Conservation (phyloP, 2,888 invertebrate genomes). For the Drosophila diplacantha region DNA sequence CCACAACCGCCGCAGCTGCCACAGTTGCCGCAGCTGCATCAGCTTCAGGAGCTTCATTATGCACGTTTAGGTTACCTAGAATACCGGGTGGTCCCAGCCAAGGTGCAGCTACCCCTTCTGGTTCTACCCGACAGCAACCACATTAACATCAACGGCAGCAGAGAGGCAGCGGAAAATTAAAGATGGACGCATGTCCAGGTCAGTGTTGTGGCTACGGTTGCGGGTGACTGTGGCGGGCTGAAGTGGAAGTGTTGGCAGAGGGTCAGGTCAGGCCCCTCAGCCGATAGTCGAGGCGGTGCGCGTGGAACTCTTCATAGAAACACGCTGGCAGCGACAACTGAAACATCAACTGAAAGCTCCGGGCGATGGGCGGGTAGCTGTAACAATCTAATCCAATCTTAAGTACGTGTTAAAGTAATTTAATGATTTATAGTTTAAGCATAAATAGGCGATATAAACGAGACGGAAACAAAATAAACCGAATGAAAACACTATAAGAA, state of each 20-base stretch:
- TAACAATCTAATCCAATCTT: slow-evolving; percentile 73
- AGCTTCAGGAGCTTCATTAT: slow-evolving; percentile 29
- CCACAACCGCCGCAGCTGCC: slow-evolving; percentile 35
- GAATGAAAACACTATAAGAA: slow-evolving; percentile 36
- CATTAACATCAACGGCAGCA: slow-evolving; percentile 9
- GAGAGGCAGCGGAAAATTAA: slow-evolving; percentile 9
- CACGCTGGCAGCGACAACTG: slow-evolving; percentile 46
- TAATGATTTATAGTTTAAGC: slow-evolving; percentile 69
- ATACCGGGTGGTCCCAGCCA: slow-evolving; percentile 33
- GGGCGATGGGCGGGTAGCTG: slow-evolving; percentile 72
- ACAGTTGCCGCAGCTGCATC: slow-evolving; percentile 40
- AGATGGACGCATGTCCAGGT: slow-evolving; percentile 1
- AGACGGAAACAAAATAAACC: slow-evolving; percentile 54
- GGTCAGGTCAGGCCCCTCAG: slow-evolving; percentile 11
- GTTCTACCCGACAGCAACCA: slow-evolving; percentile 30
- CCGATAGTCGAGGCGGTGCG: slow-evolving; percentile 60
- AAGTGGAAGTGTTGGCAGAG: slow-evolving; percentile 1
- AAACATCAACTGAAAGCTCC: slow-evolving; percentile 48
- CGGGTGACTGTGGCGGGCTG: slow-evolving; percentile 18
- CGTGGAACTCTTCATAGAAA: slow-evolving; percentile 61
- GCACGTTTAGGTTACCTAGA: slow-evolving; percentile 35
- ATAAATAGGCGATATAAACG: slow-evolving; percentile 59
- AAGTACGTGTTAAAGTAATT: slow-evolving; percentile 71
- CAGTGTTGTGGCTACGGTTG: slow-evolving; percentile 24
- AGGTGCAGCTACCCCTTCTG: slow-evolving; percentile 16